A percentile compares a stretch with the other conserved stretches of the same genome.
Conservation (phyloP, 2,797 vertebrate genomes). For the Liparis tanakae region DNA sequence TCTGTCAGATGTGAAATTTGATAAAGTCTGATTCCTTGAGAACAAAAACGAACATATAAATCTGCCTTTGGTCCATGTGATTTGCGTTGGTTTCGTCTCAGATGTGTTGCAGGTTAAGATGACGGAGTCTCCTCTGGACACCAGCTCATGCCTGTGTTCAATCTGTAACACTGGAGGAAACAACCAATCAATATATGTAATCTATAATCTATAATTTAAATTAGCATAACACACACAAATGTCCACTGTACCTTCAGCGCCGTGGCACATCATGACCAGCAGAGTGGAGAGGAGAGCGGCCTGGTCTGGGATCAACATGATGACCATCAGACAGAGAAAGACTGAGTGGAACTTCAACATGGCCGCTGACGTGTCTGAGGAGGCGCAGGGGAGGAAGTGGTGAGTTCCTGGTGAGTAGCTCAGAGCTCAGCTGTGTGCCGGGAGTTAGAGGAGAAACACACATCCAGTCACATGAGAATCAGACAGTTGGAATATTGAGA, state of each 20-base stretch:
- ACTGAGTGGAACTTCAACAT: not conserved
- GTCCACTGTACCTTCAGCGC: slow-evolving; percentile 45
- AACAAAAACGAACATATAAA: fast-evolving
- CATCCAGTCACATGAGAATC: not conserved
- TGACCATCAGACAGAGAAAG: not conserved
- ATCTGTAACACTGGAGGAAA: fast-evolving
- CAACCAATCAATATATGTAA: not conserved
- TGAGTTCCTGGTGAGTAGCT: slow-evolving; percentile 14
- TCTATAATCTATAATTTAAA: not conserved
- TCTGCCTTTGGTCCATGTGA: slow-evolving; percentile 24
- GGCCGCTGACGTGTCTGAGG: not conserved
- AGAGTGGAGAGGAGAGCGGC: slow-evolving; percentile 32
- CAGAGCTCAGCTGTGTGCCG: not conserved
- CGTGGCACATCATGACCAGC: not conserved
- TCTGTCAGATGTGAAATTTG: slow-evolving; percentile 39
- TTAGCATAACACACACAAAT: slow-evolving; percentile 11
- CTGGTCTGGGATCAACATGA: slow-evolving; percentile 32
- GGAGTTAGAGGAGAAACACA: not conserved
- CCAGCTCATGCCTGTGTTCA: not conserved
- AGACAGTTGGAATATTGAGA: not conserved
- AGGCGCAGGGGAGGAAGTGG: slow-evolving; percentile 32
- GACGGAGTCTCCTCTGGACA: slow-evolving; percentile 32
- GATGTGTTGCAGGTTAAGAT: slow-evolving; percentile 35
- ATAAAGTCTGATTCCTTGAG: fast-evolving
- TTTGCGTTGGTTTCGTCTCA: fast-evolving